Percentiles rank a stretch among this genome's conserved stretches.
These are phyloP conservation scores for Semnornis frantzii DNA, from an alignment of 2,113 vertebrate genomes.

Conservation along the genomic window DNA sequence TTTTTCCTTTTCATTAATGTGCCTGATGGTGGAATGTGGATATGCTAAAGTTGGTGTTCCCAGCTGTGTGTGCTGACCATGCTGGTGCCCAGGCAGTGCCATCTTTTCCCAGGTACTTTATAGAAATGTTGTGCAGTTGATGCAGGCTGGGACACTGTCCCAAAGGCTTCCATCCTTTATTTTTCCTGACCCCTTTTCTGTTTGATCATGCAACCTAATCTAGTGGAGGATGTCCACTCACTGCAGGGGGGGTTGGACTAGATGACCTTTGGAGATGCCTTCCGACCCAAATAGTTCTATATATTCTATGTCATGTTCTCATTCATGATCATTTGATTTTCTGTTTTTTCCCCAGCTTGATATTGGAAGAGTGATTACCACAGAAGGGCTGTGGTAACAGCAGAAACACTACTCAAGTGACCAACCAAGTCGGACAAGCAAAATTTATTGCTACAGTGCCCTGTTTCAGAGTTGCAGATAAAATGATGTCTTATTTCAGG, in stretches of 20 bases:
- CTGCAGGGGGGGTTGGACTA: too few relatives aligned
- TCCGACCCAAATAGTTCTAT: too few relatives aligned
- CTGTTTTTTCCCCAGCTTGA: neutral
- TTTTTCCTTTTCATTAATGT: neutral
- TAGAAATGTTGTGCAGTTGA: rapidly evolving
- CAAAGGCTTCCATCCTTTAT: neutral
- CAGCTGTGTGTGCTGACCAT: rapidly evolving
- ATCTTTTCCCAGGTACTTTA: rapidly evolving
- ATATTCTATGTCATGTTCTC: neutral
- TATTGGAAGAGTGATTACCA: neutral
- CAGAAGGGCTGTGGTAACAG: neutral
- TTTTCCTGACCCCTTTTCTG: neutral
- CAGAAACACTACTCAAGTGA: neutral
- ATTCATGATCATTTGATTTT: rapidly evolving
- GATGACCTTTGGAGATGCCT: too few relatives aligned
- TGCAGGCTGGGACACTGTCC: rapidly evolving
- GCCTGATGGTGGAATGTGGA: neutral
- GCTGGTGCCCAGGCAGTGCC: neutral
- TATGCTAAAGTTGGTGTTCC: too few relatives aligned
- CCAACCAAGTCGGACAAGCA: neutral
- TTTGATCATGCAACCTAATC: neutral
- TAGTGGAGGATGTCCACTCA: too few relatives aligned
- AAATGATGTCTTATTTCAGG: neutral
- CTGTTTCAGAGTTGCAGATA: neutral
- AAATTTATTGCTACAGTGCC: neutral